Conservation (phyloP, 1,140 invertebrate genomes). For the Protaetia brevitarsis region DNA sequence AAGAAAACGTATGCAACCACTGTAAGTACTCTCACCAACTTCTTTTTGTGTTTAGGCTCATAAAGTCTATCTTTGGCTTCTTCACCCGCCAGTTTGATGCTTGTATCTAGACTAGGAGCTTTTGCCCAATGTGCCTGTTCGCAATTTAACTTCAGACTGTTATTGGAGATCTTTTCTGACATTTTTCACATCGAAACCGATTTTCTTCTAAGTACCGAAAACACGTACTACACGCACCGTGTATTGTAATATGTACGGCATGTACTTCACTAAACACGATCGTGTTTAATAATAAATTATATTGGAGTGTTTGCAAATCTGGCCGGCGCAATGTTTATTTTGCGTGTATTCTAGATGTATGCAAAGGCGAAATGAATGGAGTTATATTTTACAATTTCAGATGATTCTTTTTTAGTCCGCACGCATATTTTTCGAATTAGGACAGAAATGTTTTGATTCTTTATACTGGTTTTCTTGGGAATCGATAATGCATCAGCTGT, state of each 20-base stretch:
- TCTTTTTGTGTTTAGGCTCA: conserved; percentile 80
- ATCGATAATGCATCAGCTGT: conserved; percentile 16
- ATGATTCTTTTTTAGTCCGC: not conserved
- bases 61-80: conserved; percentile 78
- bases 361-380: not conserved
- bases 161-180: conserved; percentile 43
- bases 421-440: not conserved
- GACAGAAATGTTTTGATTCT: not conserved
- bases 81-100: conserved; percentile 68
- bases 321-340: not conserved
- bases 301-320: conserved; percentile 14
- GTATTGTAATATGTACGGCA: conserved; percentile 1
- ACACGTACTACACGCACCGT: not conserved
- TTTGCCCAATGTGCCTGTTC: conserved; percentile 40
- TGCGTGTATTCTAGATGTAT: conserved; percentile 3
- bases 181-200: conserved; percentile 31
- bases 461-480: not conserved
- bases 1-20: conserved; percentile 94
- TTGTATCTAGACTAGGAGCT: conserved; percentile 51
- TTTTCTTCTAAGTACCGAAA: not conserved
- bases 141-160: conserved; percentile 43
- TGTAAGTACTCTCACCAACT: conserved; percentile 86
- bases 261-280: conserved; percentile 6
- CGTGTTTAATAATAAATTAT: conserved; percentile 19
- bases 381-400: not conserved